Evolutionary conservation across 1,140 invertebrate genomes (phyloP), one percentile per base, ranked within the genome.

Genomic region (Plodia interpunctella): DNA sequence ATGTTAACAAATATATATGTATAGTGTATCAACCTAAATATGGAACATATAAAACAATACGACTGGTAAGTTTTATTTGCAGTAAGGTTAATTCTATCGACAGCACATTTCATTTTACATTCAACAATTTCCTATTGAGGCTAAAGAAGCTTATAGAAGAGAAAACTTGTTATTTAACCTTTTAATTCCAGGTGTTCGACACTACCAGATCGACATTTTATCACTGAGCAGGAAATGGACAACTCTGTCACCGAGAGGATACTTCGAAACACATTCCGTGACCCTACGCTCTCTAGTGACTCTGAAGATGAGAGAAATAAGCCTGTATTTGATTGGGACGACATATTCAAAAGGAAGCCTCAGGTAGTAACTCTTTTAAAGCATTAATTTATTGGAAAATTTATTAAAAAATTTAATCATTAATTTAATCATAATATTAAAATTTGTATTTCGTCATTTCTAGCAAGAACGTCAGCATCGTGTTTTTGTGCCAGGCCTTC

Each of bases 181-280:
- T n/a, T 32, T 57, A 28, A 28, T 70, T 66, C 18, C 15, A 86
- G 83, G 83, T 79, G 76, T 60, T 65, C 71, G 13, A 65, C 68
- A 19, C 66, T 72, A 52, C 62, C 65, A 11, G 80, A 85, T 28
- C 35, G 61, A 19, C 55, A 76, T 28, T 87, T 85, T 59, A 30
- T 84, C 0, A 70, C 56, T 25, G 76, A 77, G 35, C 28, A 70
- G 15, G 83, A 79, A 20, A 53, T 86, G 6, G 70, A 76, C 49
- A 76, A 83, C 35, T 78, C 74, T 63, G 76, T 77, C 0, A 85
- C 74, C 4, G 77, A 86, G 32, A 82, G 66, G 21, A 85, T 88
- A 17, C 67, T 88, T 0, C 58, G 72, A 0, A 86, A 88, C 55
- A 78, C 74, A 49, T 88, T 80, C 59, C 57, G 57, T 21, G 79